Percentiles rank a stretch among this genome's conserved stretches.
These are phyloP conservation scores for Sycophila texana DNA, from an alignment of 2,888 invertebrate genomes.

Conservation along the genomic window DNA sequence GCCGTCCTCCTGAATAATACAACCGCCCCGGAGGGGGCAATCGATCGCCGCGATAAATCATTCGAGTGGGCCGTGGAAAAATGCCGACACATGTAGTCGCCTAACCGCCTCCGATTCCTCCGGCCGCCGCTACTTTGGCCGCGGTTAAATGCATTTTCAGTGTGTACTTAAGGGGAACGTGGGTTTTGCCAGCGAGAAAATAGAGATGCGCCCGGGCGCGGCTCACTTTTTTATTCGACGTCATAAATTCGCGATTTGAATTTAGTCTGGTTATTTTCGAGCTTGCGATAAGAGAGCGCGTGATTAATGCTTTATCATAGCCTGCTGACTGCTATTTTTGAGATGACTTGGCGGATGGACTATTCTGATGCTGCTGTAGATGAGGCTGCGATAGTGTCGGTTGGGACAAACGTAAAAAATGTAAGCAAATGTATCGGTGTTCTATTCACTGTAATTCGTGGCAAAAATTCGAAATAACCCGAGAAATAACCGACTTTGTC, in stretches of 20 bases:
- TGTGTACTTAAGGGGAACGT: too few relatives aligned
- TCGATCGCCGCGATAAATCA: slow-evolving; percentile 41
- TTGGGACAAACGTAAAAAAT: too few relatives aligned
- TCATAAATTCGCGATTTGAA: slow-evolving; percentile 41
- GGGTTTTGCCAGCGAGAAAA: too few relatives aligned
- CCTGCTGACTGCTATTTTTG: slow-evolving; percentile 1
- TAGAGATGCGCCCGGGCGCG: too few relatives aligned
- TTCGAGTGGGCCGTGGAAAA: slow-evolving; percentile 33
- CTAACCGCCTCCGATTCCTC: neutral
- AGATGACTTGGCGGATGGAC: too few relatives aligned
- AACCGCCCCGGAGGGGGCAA: neutral
- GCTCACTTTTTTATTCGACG: neutral
- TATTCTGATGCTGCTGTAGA: too few relatives aligned
- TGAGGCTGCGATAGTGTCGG: too few relatives aligned
- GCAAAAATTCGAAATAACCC: too few relatives aligned
- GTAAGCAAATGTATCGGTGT: too few relatives aligned
- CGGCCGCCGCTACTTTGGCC: neutral
- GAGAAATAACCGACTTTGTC: too few relatives aligned
- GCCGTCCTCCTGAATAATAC: slow-evolving; percentile 36
- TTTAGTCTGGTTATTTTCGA: slow-evolving; percentile 16
- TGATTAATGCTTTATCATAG: slow-evolving; percentile 15
- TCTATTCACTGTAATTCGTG: neutral
- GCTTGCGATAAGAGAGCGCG: neutral
- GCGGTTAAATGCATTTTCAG: neutral
- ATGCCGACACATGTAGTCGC: slow-evolving; percentile 28